Conservation (phyloP, 2,888 invertebrate genomes). For the Sinhomidia bicolor region DNA sequence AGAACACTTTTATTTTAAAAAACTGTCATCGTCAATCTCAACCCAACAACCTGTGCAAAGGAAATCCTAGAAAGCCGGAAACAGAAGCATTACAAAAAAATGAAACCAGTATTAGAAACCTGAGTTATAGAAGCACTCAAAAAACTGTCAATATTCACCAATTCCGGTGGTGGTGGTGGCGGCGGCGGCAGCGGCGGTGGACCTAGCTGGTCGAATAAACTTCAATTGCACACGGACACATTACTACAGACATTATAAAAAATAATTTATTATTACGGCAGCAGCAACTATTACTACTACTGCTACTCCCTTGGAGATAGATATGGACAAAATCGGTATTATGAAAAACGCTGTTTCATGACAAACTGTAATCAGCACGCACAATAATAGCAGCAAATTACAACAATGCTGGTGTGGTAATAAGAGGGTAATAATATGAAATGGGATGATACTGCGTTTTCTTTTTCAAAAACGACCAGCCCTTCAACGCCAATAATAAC, state of each 20-base stretch:
- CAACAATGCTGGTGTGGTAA: background rate
- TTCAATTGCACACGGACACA: background rate
- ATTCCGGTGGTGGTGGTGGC: conserved; percentile 8
- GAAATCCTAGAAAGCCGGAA: conserved; percentile 70
- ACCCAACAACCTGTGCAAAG: conserved; percentile 35
- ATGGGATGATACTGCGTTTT: conserved; percentile 8
- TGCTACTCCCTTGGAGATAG: background rate
- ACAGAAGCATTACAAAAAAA: conserved; percentile 65
- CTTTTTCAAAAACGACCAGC: conserved; percentile 22
- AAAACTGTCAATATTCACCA: conserved; percentile 56
- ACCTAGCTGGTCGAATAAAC: background rate
- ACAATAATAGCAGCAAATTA: conserved; percentile 13
- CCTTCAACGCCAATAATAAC: conserved; percentile 37
- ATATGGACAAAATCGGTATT: conserved; percentile 5
- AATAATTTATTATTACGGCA: background rate
- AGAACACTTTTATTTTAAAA: conserved; percentile 22
- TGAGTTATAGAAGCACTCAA: conserved; percentile 19
- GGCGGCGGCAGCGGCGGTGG: background rate
- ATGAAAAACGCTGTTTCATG: conserved; percentile 23
- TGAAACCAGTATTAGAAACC: background rate
- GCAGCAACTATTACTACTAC: background rate
- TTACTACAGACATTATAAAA: background rate
- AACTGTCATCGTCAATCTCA: background rate
- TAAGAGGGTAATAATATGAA: conserved; percentile 13
- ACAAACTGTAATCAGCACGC: conserved; percentile 22